Evolutionary conservation across 2,888 invertebrate species (phyloP).

Genomic region (Plebejus melissa): DNA sequence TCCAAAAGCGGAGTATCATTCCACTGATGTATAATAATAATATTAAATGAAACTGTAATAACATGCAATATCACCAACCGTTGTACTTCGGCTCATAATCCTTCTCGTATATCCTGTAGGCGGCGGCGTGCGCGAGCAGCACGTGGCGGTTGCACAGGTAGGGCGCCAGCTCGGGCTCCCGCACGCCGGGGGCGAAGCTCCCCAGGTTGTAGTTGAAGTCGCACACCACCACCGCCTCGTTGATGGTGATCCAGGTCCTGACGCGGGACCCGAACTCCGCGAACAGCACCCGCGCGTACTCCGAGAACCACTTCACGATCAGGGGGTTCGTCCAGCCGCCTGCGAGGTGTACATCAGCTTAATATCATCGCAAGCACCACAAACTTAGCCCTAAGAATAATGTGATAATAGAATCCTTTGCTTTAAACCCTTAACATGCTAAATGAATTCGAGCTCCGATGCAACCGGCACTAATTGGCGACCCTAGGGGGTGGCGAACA

Average conservation of each 20-base stretch:
- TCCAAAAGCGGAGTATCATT: too few relatives aligned
- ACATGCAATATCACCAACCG: background rate
- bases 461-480: too few relatives aligned
- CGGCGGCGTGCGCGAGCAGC: constrained; percentile 83
- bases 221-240: constrained; percentile 79
- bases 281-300: constrained; percentile 78
- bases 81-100: background rate
- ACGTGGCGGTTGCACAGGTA: constrained; percentile 82
- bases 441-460: too few relatives aligned
- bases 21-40: too few relatives aligned
- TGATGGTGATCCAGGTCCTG: constrained; percentile 84
- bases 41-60: too few relatives aligned
- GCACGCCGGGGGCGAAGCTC: constrained; percentile 55
- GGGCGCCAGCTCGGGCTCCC: constrained; percentile 49
- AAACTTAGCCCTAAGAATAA: too few relatives aligned
- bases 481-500: too few relatives aligned
- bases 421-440: too few relatives aligned
- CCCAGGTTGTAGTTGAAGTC: constrained; percentile 36
- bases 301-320: constrained; percentile 79
- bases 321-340: constrained; percentile 83
- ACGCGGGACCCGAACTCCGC: constrained; percentile 80
- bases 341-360: constrained; percentile 33
- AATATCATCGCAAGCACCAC: too few relatives aligned
- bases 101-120: constrained; percentile 79
- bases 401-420: too few relatives aligned